Percentiles rank a stretch among this genome's conserved stretches.
phyloP scores from a whole-genome alignment of 2,113 vertebrate species.

The Siphamia tubifer region DNA sequence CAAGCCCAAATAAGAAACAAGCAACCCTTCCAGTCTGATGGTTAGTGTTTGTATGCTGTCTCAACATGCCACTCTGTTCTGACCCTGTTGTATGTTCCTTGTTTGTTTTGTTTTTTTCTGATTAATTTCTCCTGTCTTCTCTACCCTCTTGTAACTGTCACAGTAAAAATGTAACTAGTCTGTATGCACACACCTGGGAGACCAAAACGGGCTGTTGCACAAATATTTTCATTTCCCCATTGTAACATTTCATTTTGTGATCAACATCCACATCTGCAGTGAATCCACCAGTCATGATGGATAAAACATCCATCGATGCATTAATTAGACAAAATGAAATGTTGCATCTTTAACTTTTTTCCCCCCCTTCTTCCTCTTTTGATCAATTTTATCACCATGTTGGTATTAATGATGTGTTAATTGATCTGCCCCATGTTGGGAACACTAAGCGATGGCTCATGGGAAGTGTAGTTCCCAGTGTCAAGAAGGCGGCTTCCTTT shows the following conservation, averaged over 20 bases:
- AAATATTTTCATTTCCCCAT: conserved; percentile 58
- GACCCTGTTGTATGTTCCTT: conserved; percentile 19
- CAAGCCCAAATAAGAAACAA: conserved; percentile 56
- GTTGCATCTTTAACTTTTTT: neutral
- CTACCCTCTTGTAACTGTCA: conserved; percentile 35
- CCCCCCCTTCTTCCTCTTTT: too few relatives aligned
- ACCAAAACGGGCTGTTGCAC: conserved; percentile 61
- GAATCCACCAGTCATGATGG: neutral
- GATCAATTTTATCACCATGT: conserved; percentile 52
- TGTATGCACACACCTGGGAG: conserved; percentile 66
- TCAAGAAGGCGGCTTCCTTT: conserved; percentile 74
- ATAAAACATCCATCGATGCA: neutral
- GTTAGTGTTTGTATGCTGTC: conserved; percentile 60
- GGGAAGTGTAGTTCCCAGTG: conserved; percentile 75
- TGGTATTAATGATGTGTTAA: conserved; percentile 57
- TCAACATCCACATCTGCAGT: conserved; percentile 4
- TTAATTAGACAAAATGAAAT: conserved; percentile 38
- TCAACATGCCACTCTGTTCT: conserved; percentile 37
- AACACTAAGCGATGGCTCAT: conserved; percentile 80
- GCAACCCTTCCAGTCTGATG: conserved; percentile 50
- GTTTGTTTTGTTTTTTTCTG: neutral
- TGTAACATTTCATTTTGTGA: conserved; percentile 47
- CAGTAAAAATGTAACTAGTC: conserved; percentile 42
- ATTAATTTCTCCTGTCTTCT: neutral
- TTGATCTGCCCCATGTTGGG: conserved; percentile 76